Evolutionary conservation across 1,140 invertebrate species (phyloP), one percentile per base, ranked within the genome.

Genomic region (Planococcus citri): DNA sequence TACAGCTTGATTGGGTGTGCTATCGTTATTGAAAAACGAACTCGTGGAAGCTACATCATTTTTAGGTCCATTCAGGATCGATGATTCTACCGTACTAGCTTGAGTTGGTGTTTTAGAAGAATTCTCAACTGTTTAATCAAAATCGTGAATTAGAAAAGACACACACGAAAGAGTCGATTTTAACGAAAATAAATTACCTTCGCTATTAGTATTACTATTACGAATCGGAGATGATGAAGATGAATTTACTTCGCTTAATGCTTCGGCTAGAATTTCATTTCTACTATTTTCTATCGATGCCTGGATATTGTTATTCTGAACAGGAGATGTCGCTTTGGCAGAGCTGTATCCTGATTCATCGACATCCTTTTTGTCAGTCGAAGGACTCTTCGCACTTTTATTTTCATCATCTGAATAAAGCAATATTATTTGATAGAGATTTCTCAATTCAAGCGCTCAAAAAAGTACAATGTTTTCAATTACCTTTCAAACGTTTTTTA

Each of bases 401-500:
- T 24, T 64, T 64, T 27, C 60, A 17, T 64, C 60, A 25, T 64
- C 60, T 64, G 20, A 64, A 24, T 64, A 20, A 64, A 64, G 3
- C 60, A 64, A 64, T 17, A 64, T 9, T 3, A 64, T 22, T 58
- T 8, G 51, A 58, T 8, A 58, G 17, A 58, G 4, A 58, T 58
- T 20, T 33, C 12, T 33, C 12, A n/a, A n/a, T n/a, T n/a, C n/a
- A n/a, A n/a, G n/a, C n/a, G n/a, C n/a, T n/a, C n/a, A 33, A 33
- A 33, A 6, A 33, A 3, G 29, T 12, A 33, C 4, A 33, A 33
- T 33, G 29, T 12, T 33, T 12, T 33, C 3, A 58, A 58, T 24
- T 25, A 64, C 60, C 60, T 64, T 64, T 64, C 20, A 64, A 25
- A 24, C 60, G 60, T 64, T 64, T 64, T 64, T 64, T 64, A 20